phyloP scores from a whole-genome alignment of 2,888 invertebrate species.

The Tachina grossa region DNA sequence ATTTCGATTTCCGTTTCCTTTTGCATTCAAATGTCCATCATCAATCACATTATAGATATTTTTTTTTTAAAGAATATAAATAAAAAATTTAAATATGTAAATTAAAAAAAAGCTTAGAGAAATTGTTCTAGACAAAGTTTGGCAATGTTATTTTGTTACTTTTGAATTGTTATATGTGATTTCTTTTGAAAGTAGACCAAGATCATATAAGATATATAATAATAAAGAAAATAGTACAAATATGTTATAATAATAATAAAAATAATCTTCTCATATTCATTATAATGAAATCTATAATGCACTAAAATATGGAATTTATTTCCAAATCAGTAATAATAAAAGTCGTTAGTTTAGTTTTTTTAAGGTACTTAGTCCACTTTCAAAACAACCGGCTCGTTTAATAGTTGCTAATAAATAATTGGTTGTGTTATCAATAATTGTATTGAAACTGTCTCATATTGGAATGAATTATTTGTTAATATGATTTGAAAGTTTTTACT shows the following conservation, averaged over 20 bases:
- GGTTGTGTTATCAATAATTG: constrained; percentile 27
- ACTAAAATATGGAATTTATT: too few species aligned
- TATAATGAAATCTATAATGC: too few species aligned
- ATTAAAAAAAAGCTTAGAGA: constrained; percentile 50
- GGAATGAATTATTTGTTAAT: constrained; percentile 50
- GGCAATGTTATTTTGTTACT: constrained; percentile 35
- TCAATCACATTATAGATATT: constrained; percentile 17
- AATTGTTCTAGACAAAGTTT: constrained; percentile 57
- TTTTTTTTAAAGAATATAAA: constrained; percentile 49
- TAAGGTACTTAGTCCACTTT: too few species aligned
- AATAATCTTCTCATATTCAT: too few species aligned
- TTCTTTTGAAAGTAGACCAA: not conserved
- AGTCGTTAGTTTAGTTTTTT: not conserved
- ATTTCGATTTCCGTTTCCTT: constrained; percentile 9
- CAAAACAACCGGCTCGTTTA: constrained; percentile 14
- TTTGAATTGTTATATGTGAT: constrained; percentile 21
- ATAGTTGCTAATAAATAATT: constrained; percentile 62
- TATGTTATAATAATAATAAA: too few species aligned
- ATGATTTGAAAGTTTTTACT: constrained; percentile 40
- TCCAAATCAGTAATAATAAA: not conserved
- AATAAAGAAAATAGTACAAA: too few species aligned
- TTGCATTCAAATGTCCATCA: constrained; percentile 59
- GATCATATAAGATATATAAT: not conserved
- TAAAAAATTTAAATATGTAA: constrained; percentile 17
- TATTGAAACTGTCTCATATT: constrained; percentile 64